Conservation (phyloP, 2,113 vertebrate species). For the Platysternon megacephalum region DNA sequence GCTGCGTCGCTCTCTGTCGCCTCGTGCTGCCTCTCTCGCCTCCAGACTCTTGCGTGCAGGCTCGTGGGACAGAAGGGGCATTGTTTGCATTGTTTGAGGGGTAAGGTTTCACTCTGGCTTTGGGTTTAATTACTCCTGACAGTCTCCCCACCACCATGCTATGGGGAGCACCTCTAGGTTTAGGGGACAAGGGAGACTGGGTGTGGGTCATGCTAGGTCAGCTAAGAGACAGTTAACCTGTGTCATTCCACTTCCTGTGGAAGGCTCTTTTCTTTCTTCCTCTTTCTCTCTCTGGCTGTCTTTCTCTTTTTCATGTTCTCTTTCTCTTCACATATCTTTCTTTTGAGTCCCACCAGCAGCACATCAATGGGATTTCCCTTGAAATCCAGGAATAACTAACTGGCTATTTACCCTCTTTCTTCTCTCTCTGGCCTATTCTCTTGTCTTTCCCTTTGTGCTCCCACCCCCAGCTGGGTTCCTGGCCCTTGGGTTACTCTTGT, state of each 20-base stretch:
- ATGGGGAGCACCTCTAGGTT: background rate
- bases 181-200: background rate
- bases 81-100: constrained; percentile 33
- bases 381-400: background rate
- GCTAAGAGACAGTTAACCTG: background rate
- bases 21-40: constrained; percentile 42
- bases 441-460: background rate
- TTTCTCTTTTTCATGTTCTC: background rate
- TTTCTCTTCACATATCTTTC: background rate
- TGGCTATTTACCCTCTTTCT: background rate
- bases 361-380: background rate
- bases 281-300: background rate
- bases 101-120: background rate
- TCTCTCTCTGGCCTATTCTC: background rate
- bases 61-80: constrained; percentile 54
- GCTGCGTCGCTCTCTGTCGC: background rate
- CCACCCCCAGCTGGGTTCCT: background rate
- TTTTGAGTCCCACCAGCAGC: background rate
- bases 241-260: constrained; percentile 39
- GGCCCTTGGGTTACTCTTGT: background rate
- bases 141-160: background rate
- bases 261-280: constrained; percentile 36
- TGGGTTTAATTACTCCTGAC: background rate
- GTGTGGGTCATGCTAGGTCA: background rate
- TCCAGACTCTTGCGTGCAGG: constrained; percentile 25